phyloP scores from a whole-genome alignment of 2,113 vertebrate genomes.

The Sorex fumeus region DNA sequence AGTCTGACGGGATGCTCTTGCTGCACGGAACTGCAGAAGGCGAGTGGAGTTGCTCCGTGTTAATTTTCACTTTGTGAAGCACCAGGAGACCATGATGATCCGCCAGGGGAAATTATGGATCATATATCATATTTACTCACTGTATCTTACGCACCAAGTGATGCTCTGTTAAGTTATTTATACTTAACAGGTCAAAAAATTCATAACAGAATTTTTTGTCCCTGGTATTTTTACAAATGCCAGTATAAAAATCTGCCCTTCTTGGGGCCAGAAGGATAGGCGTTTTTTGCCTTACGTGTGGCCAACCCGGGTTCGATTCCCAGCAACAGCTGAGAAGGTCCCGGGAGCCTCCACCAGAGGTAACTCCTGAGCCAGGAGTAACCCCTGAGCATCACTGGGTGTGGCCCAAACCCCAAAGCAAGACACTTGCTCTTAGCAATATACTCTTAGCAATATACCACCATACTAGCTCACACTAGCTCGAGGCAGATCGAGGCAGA shows the following conservation, averaged over 20 bases:
- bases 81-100: slow-evolving; percentile 54
- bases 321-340: too few relatives aligned
- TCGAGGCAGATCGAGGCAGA: background rate
- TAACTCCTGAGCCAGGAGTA: too few relatives aligned
- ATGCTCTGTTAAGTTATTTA: slow-evolving; percentile 38
- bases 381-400: too few relatives aligned
- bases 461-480: too few relatives aligned
- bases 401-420: too few relatives aligned
- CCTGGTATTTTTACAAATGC: slow-evolving; percentile 53
- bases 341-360: too few relatives aligned
- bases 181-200: background rate
- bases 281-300: too few relatives aligned
- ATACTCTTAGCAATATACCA: too few relatives aligned
- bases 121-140: slow-evolving; percentile 54
- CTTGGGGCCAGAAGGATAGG: background rate
- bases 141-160: slow-evolving; percentile 55
- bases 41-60: slow-evolving; percentile 27
- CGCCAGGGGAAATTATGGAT: slow-evolving; percentile 47
- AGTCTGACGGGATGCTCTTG: background rate
- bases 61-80: slow-evolving; percentile 62
- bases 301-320: too few relatives aligned
- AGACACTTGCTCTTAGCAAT: background rate
- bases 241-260: background rate
- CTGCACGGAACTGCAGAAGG: background rate
- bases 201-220: slow-evolving; percentile 67